phyloP scores from a whole-genome alignment of 1,140 invertebrate species.

The Ericerus pela region DNA sequence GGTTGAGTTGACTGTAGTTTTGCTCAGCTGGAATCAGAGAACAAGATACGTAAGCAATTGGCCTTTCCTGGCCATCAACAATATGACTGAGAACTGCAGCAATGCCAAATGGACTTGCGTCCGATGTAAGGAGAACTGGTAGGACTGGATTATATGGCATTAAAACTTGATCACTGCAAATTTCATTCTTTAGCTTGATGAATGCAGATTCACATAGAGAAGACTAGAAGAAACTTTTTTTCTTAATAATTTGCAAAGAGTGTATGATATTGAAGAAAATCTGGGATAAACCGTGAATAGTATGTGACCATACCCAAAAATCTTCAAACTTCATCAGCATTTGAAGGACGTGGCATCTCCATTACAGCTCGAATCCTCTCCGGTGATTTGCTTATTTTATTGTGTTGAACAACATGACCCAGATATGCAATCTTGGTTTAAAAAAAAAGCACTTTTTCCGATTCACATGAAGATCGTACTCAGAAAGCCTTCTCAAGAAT shows the following conservation, averaged over 20 bases:
- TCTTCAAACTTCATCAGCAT: constrained; percentile 19
- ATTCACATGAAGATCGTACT: constrained; percentile 18
- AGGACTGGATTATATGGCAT: constrained; percentile 29
- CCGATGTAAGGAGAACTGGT: constrained; percentile 32
- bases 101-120: constrained; percentile 35
- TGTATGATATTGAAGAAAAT: constrained; percentile 26
- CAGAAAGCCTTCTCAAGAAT: not conserved
- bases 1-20: constrained; percentile 34
- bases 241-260: constrained; percentile 25
- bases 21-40: constrained; percentile 23
- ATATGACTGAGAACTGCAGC: constrained; percentile 35
- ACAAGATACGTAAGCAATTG: constrained; percentile 33
- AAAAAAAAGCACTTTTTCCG: constrained; percentile 16
- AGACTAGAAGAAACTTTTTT: constrained; percentile 19
- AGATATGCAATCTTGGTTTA: constrained; percentile 17
- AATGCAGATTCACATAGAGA: constrained; percentile 23
- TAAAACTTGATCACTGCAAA: constrained; percentile 23
- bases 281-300: constrained; percentile 33
- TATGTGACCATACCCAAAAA: constrained; percentile 35
- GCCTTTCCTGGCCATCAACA: constrained; percentile 27
- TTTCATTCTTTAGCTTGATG: constrained; percentile 22
- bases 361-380: constrained; percentile 30
- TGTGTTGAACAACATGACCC: constrained; percentile 22
- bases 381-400: constrained; percentile 27
- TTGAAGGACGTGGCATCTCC: constrained; percentile 26